Evolutionary conservation across 2,113 vertebrate genomes (phyloP).

Genomic region (Noctilio leporinus): DNA sequence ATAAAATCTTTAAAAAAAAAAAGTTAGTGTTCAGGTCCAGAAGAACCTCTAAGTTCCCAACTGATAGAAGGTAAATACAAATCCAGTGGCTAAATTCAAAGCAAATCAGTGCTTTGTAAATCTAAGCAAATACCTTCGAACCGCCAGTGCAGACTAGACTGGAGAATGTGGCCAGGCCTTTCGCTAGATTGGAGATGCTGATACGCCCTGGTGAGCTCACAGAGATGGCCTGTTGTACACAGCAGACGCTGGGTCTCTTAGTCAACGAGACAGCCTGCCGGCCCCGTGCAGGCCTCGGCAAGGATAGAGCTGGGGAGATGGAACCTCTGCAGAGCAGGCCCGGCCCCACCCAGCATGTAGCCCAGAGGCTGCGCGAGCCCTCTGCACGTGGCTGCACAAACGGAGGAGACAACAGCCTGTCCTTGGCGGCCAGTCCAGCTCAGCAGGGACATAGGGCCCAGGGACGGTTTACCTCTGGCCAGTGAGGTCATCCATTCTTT

Average conservation of each 20-base stretch:
- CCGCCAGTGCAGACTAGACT: background rate
- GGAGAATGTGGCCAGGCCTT: background rate
- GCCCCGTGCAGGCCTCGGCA: too few relatives aligned
- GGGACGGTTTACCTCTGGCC: background rate
- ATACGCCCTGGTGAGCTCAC: background rate
- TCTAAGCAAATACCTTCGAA: background rate
- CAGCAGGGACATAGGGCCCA: background rate
- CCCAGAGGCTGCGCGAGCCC: background rate
- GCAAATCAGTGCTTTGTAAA: background rate
- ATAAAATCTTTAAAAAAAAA: too few relatives aligned
- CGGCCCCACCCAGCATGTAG: background rate
- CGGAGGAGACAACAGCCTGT: background rate
- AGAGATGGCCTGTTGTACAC: background rate
- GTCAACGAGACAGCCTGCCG: background rate
- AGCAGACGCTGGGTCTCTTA: background rate
- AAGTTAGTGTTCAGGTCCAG: background rate
- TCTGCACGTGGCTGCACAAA: background rate
- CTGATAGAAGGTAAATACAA: background rate
- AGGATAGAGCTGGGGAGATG: background rate
- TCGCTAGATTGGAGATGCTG: too few relatives aligned
- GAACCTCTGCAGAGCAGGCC: background rate
- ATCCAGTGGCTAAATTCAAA: background rate
- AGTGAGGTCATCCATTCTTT: background rate
- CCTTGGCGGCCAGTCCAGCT: background rate
- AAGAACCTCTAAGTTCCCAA: background rate